phyloP scores from a whole-genome alignment of 2,888 invertebrate genomes.

The Allophyes oxyacanthae region DNA sequence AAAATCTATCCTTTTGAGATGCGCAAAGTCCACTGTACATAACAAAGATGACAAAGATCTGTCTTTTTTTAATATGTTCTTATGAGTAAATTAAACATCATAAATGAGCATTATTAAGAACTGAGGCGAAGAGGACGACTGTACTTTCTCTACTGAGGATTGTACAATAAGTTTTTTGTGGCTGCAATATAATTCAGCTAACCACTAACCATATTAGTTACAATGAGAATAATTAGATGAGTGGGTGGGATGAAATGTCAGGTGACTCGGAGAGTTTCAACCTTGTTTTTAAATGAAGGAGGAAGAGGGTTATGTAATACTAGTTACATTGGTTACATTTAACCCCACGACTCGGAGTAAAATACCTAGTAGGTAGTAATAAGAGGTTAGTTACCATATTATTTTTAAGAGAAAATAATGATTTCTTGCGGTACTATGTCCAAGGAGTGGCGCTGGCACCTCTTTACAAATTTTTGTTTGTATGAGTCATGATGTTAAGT shows the following conservation, averaged over 20 bases:
- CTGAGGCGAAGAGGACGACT: neutral
- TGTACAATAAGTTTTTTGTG: slow-evolving; percentile 12
- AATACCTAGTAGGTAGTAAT: neutral
- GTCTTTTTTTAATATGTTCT: neutral
- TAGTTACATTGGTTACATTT: neutral
- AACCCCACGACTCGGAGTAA: too few relatives aligned
- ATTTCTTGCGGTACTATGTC: neutral
- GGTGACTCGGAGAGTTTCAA: slow-evolving; percentile 8
- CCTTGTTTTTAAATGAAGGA: slow-evolving; percentile 3
- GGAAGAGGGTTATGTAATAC: neutral
- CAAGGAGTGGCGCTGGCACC: too few relatives aligned
- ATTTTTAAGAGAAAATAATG: too few relatives aligned
- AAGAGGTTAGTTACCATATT: too few relatives aligned
- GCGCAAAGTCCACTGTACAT: too few relatives aligned
- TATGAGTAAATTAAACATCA: too few relatives aligned
- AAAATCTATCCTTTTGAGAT: too few relatives aligned
- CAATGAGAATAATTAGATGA: slow-evolving; percentile 22
- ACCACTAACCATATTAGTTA: too few relatives aligned
- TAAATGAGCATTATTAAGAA: too few relatives aligned
- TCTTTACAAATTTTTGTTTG: too few relatives aligned
- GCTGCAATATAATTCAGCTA: slow-evolving; percentile 7
- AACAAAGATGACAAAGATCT: too few relatives aligned
- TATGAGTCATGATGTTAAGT: too few relatives aligned
- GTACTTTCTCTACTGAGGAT: neutral
- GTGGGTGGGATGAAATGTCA: slow-evolving; percentile 36